Evolutionary conservation across 1,140 invertebrate species (phyloP), one percentile per base, ranked within the genome.

Genomic region (Caenorhabditis latens): DNA sequence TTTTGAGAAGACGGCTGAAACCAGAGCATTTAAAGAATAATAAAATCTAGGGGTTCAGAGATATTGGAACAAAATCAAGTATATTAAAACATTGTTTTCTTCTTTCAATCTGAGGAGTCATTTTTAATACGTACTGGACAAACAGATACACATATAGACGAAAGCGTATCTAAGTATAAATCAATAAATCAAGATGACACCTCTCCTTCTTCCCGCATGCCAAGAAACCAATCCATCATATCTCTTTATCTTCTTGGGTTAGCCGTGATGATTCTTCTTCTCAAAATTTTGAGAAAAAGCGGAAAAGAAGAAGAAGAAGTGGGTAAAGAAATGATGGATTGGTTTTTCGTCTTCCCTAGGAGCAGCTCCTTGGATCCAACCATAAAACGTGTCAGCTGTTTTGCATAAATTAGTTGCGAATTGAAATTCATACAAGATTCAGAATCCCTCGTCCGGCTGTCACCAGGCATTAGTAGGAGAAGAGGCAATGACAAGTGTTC

Each of bases 381-480:
- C 21, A 24, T 3, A 71, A 79, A 79, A 79, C 50, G 71, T 79
- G 71, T 79, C 71, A 79, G 71, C 71, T 79, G 71, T 79, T 79
- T 79, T 79, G 71, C 71, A 79, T 79, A 79, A 79, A 50, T 79
- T 79, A 79, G 71, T 79, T 50, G 71, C 71, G 71, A 79, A 79
- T 50, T 79, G 71, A 50, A 43, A 71, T 71, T 43, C 67, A 71
- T 71, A 71, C 67, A 71, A 65, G 42, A 71, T n/a, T 48, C 8
- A 14, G 46, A 21, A 21, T 16, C 5, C 57, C 8, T 58, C 57
- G 11, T 67, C 67, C 71, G 43, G 71, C 71, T 79, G 71, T 79
- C 71, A 79, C 19, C 71, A 50, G 46, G 21, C 43, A 79, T 79
- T 79, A 46, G 61, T 16, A 53, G 50, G 16, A 53, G 9, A 53